A percentile compares a stretch with the other conserved stretches of the same genome.
Conservation (phyloP, 2,797 vertebrate species). For the Peromyscus eremicus region DNA sequence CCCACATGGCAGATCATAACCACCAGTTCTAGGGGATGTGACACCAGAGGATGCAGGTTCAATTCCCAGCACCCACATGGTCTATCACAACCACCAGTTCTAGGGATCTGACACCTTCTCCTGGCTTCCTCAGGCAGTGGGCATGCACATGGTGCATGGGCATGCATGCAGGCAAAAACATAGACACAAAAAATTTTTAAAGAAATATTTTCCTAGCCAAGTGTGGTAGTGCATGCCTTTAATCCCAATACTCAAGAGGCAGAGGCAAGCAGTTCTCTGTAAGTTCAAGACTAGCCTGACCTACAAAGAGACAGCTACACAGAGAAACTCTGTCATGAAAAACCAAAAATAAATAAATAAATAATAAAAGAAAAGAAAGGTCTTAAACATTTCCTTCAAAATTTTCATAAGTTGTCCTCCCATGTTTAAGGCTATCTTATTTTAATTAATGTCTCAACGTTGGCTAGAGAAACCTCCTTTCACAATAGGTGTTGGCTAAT, state of each 20-base stretch:
- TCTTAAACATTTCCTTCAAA: background rate
- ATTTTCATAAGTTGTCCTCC: background rate
- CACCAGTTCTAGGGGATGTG: background rate
- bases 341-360: no score
- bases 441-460: slow-evolving; percentile 2
- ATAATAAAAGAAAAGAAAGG: background rate
- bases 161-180: background rate
- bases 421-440: background rate
- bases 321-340: no score
- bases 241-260: no score
- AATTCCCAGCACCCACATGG: no score
- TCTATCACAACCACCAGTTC: background rate
- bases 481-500: background rate
- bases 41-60: background rate
- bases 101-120: background rate
- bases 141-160: background rate
- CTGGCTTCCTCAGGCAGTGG: background rate
- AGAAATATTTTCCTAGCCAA: background rate
- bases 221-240: no score
- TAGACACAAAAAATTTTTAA: background rate
- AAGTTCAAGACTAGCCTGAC: no score
- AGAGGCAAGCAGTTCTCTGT: no score
- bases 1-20: no score
- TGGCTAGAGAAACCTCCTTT: background rate
- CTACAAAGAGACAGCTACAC: no score